These are phyloP conservation scores for Agriopis leucophaearia DNA, from an alignment of 2,888 invertebrate species.

Conservation along the genomic window DNA sequence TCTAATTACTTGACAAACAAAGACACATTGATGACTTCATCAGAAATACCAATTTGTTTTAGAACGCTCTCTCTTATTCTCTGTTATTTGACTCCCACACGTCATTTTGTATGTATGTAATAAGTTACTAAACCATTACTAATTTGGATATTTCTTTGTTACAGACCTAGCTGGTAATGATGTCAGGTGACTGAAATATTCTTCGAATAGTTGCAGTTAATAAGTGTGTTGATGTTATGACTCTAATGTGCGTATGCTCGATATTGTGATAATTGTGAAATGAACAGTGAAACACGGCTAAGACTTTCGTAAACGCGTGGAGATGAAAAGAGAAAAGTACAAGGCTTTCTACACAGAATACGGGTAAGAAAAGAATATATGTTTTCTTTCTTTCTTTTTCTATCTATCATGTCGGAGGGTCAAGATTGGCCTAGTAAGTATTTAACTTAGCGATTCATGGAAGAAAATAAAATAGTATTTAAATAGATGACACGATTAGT, in stretches of 20 bases:
- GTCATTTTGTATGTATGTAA: slow-evolving; percentile 32
- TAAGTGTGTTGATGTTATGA: slow-evolving; percentile 61
- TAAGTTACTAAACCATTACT: slow-evolving; percentile 45
- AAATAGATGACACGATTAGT: neutral
- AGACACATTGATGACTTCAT: slow-evolving; percentile 33
- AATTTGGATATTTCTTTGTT: slow-evolving; percentile 59
- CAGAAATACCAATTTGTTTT: slow-evolving; percentile 31
- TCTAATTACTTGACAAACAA: slow-evolving; percentile 35
- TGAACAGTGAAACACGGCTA: slow-evolving; percentile 68
- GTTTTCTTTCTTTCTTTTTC: neutral
- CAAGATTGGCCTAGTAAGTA: too few relatives aligned
- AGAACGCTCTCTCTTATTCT: slow-evolving; percentile 36
- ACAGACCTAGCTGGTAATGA: slow-evolving; percentile 51
- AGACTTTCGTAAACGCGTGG: slow-evolving; percentile 67
- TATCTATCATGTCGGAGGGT: too few relatives aligned
- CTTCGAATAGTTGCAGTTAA: slow-evolving; percentile 55
- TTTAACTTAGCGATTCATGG: too few relatives aligned
- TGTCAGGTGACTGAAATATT: slow-evolving; percentile 55
- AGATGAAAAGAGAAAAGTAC: slow-evolving; percentile 86
- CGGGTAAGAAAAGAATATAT: slow-evolving; percentile 62
- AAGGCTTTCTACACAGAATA: slow-evolving; percentile 70
- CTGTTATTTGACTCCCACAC: slow-evolving; percentile 42
- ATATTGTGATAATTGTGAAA: slow-evolving; percentile 62
- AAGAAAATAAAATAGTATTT: too few relatives aligned
- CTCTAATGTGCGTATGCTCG: slow-evolving; percentile 46